Conservation (phyloP, 2,888 invertebrate genomes). For the Drosophila falleni region DNA sequence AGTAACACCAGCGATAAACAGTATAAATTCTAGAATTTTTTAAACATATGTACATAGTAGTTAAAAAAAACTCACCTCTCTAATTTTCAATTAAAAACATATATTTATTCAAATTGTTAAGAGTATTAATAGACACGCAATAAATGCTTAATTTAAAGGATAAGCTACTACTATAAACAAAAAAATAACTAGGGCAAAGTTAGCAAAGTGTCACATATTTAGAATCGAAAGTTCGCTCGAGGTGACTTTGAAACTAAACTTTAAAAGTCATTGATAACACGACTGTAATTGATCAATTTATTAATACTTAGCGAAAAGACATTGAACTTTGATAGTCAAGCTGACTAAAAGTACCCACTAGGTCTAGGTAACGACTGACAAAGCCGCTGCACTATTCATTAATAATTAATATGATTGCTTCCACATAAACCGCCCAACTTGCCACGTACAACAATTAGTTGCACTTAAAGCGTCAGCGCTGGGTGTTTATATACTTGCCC, state of each 20-base stretch:
- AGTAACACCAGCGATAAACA: not conserved
- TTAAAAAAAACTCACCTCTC: not conserved
- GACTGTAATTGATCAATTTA: not conserved
- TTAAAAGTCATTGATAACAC: not conserved
- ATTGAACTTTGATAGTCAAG: slow-evolving; percentile 26
- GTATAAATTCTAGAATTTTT: not conserved
- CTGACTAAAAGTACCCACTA: not conserved
- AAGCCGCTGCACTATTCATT: slow-evolving; percentile 3
- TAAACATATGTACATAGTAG: too few relatives aligned
- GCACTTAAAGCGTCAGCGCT: slow-evolving; percentile 38
- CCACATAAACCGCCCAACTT: slow-evolving; percentile 3
- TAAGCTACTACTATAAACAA: not conserved
- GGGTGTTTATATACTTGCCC: slow-evolving; percentile 38
- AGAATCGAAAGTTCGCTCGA: not conserved
- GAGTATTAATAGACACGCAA: not conserved
- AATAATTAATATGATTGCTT: slow-evolving; percentile 29
- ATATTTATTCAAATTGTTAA: not conserved
- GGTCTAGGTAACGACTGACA: slow-evolving; percentile 5
- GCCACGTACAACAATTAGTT: slow-evolving; percentile 26
- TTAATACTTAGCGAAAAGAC: slow-evolving; percentile 4
- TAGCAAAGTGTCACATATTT: not conserved
- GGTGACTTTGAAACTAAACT: slow-evolving; percentile 1
- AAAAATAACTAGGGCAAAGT: not conserved
- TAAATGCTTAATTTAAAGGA: not conserved
- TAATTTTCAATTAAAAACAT: too few relatives aligned